phyloP scores from a whole-genome alignment of 2,888 invertebrate genomes.

The Sceliomorpha sp. region DNA sequence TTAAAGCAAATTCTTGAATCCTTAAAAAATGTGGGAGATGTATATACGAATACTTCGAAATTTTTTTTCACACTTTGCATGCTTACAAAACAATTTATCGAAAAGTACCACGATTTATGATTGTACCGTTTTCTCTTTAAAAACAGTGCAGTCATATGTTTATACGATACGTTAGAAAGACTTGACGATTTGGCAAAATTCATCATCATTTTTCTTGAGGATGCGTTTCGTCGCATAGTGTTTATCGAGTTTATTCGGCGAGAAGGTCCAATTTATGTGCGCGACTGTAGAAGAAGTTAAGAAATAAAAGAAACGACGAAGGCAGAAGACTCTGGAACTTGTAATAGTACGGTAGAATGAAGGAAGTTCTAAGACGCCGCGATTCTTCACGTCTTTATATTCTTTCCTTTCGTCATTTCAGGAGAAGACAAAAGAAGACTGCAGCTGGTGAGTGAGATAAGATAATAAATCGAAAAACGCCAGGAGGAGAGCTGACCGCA shows the following conservation, averaged over 20 bases:
- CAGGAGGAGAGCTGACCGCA: background rate
- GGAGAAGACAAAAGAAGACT: conserved; percentile 43
- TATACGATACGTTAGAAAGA: too few species aligned
- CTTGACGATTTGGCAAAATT: conserved; percentile 44
- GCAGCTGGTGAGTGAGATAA: conserved; percentile 35
- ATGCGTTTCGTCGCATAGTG: conserved; percentile 45
- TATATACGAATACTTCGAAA: too few species aligned
- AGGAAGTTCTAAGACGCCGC: conserved; percentile 55
- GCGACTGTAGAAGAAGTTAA: conserved; percentile 27
- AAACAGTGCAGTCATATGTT: too few species aligned
- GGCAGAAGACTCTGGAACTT: conserved; percentile 40
- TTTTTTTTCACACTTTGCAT: too few species aligned
- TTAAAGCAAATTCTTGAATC: too few species aligned
- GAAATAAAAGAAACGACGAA: conserved; percentile 10
- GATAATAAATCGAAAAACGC: conserved; percentile 20
- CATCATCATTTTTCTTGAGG: conserved; percentile 42
- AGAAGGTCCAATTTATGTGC: conserved; percentile 48
- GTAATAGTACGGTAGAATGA: conserved; percentile 41
- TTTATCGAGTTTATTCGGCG: conserved; percentile 49
- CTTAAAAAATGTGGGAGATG: too few species aligned
- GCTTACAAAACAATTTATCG: too few species aligned
- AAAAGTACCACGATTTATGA: too few species aligned
- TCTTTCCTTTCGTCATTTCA: conserved; percentile 39
- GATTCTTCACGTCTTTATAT: conserved; percentile 51
- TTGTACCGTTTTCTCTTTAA: too few species aligned